Percentiles rank a stretch among this genome's conserved stretches.
Evolutionary conservation across 2,797 vertebrate genomes (phyloP).

Genomic region (Microcaecilia unicolor): DNA sequence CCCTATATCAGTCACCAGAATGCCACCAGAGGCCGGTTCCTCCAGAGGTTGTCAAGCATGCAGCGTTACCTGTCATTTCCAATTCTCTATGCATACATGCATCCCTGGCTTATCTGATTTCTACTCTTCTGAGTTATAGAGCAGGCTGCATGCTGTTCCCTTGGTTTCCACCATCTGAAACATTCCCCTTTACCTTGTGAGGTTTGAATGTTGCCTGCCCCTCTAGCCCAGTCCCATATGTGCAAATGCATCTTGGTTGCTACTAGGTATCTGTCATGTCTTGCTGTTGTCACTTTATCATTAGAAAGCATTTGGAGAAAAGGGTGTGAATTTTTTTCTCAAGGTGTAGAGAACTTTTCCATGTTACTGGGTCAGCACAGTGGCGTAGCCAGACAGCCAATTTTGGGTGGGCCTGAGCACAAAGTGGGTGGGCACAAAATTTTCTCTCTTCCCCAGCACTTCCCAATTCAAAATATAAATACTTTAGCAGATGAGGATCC

Average conservation of each 20-base stretch:
- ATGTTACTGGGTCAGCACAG: no score
- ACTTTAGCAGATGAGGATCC: no score
- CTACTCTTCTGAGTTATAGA: conserved; percentile 1
- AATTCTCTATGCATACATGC: conserved; percentile 11
- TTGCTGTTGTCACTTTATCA: not conserved
- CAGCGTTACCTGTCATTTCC: conserved; percentile 10
- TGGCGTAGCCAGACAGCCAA: no score
- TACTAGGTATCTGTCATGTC: not conserved
- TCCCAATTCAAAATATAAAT: no score
- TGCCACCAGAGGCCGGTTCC: not conserved
- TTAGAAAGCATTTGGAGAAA: not conserved
- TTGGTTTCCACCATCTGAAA: not conserved
- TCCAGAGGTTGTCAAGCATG: conserved; percentile 15
- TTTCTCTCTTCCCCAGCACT: no score
- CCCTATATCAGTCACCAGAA: conserved; percentile 16
- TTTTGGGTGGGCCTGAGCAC: no score
- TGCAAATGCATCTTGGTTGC: not conserved
- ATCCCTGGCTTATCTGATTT: not conserved
- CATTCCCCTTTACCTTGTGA: conserved; percentile 6
- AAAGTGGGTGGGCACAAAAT: no score
- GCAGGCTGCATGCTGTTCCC: not conserved
- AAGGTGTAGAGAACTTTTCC: no score
- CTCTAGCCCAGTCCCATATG: not conserved
- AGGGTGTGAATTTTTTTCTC: no score
- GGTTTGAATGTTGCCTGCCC: not conserved